Conservation (phyloP, 2,888 invertebrate genomes). For the Aspidiotus destructor region DNA sequence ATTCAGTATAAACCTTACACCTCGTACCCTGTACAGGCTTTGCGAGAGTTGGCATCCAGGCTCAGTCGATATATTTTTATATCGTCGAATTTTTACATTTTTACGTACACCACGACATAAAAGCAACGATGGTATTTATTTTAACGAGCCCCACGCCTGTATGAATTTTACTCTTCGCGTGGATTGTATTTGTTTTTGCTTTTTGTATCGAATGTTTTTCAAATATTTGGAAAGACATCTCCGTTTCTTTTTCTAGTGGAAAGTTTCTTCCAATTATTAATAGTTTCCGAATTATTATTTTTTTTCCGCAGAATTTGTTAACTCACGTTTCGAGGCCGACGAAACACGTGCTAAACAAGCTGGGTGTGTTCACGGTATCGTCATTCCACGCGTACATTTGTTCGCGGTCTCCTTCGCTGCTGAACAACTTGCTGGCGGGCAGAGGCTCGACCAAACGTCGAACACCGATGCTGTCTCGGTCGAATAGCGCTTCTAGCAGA, state of each 20-base stretch:
- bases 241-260: slow-evolving; percentile 24
- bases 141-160: too few species aligned
- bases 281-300: slow-evolving; percentile 5
- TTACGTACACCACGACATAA: too few species aligned
- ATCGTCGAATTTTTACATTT: too few species aligned
- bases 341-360: slow-evolving; percentile 85
- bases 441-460: slow-evolving; percentile 82
- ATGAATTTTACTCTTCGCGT: too few species aligned
- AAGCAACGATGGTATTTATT: too few species aligned
- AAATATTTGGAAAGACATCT: too few species aligned
- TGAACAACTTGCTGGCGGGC: slow-evolving; percentile 83
- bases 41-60: too few species aligned
- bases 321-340: slow-evolving; percentile 91
- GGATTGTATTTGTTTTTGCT: too few species aligned
- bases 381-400: slow-evolving; percentile 97
- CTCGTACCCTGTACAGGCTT: too few species aligned
- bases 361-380: slow-evolving; percentile 94
- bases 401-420: slow-evolving; percentile 83
- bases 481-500: slow-evolving; percentile 78
- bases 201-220: too few species aligned
- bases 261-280: not conserved
- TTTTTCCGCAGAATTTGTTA: slow-evolving; percentile 70
- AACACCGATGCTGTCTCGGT: slow-evolving; percentile 79
- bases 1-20: too few species aligned
- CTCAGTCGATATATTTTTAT: too few species aligned